phyloP scores from a whole-genome alignment of 2,113 vertebrate species.

The Cephalopterus ornatus region DNA sequence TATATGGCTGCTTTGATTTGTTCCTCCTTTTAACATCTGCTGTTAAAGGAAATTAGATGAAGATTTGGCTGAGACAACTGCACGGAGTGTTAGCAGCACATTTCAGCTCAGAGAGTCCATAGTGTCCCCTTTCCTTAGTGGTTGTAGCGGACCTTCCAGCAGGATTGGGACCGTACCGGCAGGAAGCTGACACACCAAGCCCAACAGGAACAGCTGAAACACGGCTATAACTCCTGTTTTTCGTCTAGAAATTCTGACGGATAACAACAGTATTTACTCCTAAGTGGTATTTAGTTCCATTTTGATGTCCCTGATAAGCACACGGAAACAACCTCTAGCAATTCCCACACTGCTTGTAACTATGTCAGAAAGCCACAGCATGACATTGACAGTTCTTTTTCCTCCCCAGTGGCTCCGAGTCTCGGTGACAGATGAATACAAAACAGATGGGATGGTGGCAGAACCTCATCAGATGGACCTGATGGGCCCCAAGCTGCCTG shows the following conservation, averaged over 20 bases:
- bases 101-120: not conserved
- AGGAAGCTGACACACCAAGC: not conserved
- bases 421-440: constrained; percentile 9
- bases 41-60: not conserved
- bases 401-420: not conserved
- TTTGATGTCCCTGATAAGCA: not conserved
- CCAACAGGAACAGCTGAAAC: not conserved
- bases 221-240: rapidly evolving
- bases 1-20: not conserved
- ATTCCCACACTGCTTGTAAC: not conserved
- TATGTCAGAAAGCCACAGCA: not conserved
- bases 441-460: constrained; percentile 7
- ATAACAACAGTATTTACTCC: not conserved
- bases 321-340: not conserved
- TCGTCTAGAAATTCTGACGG: not conserved
- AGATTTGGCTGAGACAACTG: not conserved
- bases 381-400: not conserved
- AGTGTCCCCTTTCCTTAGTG: rapidly evolving
- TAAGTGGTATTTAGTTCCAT: not conserved
- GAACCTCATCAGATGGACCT: not conserved
- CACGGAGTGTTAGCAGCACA: not conserved
- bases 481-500: not conserved
- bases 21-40: not conserved
- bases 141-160: not conserved
- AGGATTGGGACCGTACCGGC: not conserved